Conservation (phyloP, 2,113 vertebrate species). For the Dissostichus mawsoni region DNA sequence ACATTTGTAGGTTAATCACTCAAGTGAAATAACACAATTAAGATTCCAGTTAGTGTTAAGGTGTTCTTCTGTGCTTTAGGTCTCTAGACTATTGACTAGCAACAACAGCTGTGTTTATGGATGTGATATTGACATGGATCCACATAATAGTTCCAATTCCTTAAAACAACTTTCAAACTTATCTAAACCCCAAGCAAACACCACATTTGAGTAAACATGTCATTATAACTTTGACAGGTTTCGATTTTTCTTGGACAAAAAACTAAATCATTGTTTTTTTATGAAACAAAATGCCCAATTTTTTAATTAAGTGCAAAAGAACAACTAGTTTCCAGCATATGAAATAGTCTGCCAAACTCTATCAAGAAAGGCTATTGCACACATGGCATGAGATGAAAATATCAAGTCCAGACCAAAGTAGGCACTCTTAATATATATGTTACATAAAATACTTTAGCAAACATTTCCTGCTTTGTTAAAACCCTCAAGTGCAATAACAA, state of each 20-base stretch:
- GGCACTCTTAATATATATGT: constrained; percentile 56
- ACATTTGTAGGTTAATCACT: not conserved
- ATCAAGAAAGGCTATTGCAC: constrained; percentile 61
- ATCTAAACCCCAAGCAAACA: not conserved
- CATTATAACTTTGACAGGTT: constrained; percentile 2
- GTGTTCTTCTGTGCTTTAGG: not conserved
- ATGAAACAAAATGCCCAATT: not conserved
- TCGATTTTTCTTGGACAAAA: not conserved
- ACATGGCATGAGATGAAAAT: constrained; percentile 61
- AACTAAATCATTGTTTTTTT: not conserved
- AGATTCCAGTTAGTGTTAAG: not conserved
- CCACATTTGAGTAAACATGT: constrained; percentile 4
- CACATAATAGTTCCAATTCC: not conserved
- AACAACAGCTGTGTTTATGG: not conserved
- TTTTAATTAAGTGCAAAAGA: constrained; percentile 47
- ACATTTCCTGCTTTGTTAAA: constrained; percentile 14
- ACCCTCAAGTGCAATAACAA: constrained; percentile 11
- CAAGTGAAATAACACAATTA: not conserved
- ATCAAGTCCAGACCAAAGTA: constrained; percentile 45
- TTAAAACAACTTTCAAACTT: not conserved
- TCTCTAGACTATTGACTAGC: not conserved
- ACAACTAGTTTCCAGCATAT: constrained; percentile 62
- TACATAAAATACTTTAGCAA: constrained; percentile 29
- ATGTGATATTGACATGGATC: not conserved
- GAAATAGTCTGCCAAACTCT: constrained; percentile 27